Conservation (phyloP, 1,140 invertebrate genomes). For the Drosophila gunungcola region DNA sequence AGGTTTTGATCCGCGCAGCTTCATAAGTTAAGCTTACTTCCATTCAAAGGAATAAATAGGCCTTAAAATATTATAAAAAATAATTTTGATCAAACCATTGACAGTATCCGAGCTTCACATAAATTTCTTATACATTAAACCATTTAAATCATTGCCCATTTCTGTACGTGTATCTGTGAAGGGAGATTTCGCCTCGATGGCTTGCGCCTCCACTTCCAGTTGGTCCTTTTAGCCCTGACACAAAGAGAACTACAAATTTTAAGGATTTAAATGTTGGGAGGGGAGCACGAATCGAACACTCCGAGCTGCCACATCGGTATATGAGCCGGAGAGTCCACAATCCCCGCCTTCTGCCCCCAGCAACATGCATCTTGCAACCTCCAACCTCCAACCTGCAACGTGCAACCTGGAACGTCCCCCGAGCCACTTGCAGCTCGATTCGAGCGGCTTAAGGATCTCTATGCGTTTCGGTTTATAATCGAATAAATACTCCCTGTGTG, state of each 20-base stretch:
- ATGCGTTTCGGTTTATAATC: conserved; percentile 57
- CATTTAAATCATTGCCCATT: not conserved
- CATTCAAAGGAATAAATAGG: no score
- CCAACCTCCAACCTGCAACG: not conserved
- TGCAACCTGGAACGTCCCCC: conserved; percentile 60
- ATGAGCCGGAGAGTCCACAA: conserved; percentile 17
- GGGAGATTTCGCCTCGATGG: conserved; percentile 27
- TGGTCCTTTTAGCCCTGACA: conserved; percentile 37
- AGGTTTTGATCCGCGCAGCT: no score
- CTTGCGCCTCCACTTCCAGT: conserved; percentile 25
- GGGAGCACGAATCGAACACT: conserved; percentile 56
- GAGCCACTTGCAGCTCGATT: conserved; percentile 67
- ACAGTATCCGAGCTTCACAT: no score
- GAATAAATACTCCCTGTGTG: conserved; percentile 61
- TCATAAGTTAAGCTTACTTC: no score
- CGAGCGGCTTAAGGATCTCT: conserved; percentile 79
- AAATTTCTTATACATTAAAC: no score
- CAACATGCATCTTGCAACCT: conserved; percentile 56
- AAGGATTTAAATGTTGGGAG: conserved; percentile 78
- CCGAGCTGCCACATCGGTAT: conserved; percentile 24
- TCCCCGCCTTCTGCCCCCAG: not conserved
- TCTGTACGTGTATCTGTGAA: not conserved
- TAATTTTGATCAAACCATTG: no score
- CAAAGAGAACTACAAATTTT: conserved; percentile 69
- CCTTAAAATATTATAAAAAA: no score